These are phyloP conservation scores for Julus scanicus DNA, from an alignment of 2,888 invertebrate genomes.

Conservation along the genomic window DNA sequence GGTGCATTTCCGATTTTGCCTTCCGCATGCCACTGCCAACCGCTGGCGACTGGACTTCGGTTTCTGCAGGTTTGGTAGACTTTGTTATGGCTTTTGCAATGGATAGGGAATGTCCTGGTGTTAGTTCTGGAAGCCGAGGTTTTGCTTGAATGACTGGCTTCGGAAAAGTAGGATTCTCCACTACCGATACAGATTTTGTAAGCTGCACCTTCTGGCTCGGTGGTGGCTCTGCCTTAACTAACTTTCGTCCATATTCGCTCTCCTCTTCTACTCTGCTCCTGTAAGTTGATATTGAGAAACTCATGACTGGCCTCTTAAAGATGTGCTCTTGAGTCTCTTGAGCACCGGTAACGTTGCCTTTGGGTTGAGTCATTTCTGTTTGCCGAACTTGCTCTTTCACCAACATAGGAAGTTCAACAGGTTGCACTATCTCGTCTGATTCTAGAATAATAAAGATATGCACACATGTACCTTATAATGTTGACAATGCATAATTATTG, in stretches of 20 bases:
- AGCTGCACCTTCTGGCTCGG: background rate
- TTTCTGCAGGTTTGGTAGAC: background rate
- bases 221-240: conserved; percentile 56
- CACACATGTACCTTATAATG: too few relatives aligned
- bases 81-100: conserved; percentile 52
- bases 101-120: conserved; percentile 48
- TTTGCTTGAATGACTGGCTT: background rate
- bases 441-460: background rate
- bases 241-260: conserved; percentile 55
- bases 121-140: background rate
- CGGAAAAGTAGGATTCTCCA: background rate
- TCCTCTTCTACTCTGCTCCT: conserved; percentile 57
- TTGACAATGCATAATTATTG: too few relatives aligned
- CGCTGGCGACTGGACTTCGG: background rate
- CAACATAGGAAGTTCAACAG: background rate
- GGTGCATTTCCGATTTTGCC: conserved; percentile 51
- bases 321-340: background rate
- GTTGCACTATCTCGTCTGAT: background rate
- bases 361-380: background rate
- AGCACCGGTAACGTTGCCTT: background rate
- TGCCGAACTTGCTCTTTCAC: background rate
- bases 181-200: background rate
- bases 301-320: conserved; percentile 54
- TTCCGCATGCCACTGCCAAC: background rate
- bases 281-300: conserved; percentile 59